Evolutionary conservation across 2,888 invertebrate genomes (phyloP).

Genomic region (Geophilus truncorum): DNA sequence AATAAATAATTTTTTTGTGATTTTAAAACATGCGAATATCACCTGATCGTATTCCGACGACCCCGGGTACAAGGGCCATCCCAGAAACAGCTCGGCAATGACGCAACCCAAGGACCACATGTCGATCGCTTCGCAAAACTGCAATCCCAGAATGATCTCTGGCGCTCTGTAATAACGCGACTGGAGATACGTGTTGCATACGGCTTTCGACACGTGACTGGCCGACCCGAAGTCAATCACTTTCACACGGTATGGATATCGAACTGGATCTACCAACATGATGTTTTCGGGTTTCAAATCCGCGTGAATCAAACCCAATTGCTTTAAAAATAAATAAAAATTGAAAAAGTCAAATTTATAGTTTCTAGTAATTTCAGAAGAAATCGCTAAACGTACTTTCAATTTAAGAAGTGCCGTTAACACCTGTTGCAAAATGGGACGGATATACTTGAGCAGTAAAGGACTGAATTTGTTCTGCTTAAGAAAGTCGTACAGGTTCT

Average conservation of each 20-base stretch:
- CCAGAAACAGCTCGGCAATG: slow-evolving; percentile 96
- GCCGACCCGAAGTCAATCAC: slow-evolving; percentile 99
- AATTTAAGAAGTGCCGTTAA: slow-evolving; percentile 71
- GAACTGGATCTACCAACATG: slow-evolving; percentile 97
- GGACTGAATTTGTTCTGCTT: slow-evolving; percentile 99
- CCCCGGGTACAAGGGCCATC: slow-evolving; percentile 99
- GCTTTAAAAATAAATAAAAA: slow-evolving; percentile 55
- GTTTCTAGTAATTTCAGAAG: too few species aligned
- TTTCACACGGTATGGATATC: slow-evolving; percentile 98
- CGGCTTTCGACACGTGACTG: slow-evolving; percentile 98
- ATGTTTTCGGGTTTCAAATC: slow-evolving; percentile 99
- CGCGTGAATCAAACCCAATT: slow-evolving; percentile 98
- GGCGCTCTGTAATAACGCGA: slow-evolving; percentile 77
- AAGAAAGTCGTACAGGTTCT: slow-evolving; percentile 98
- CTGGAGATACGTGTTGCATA: slow-evolving; percentile 98
- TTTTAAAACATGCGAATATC: slow-evolving; percentile 28
- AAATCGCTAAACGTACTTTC: slow-evolving; percentile 72
- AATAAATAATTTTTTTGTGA: background rate
- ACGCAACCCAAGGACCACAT: slow-evolving; percentile 99
- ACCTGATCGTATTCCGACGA: slow-evolving; percentile 93
- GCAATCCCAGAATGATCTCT: slow-evolving; percentile 59
- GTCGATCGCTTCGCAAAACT: slow-evolving; percentile 99
- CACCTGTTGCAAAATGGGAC: slow-evolving; percentile 98
- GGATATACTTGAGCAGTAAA: slow-evolving; percentile 93
- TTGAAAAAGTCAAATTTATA: background rate